Percentiles rank a stretch among this genome's conserved stretches.
Conservation (phyloP, 1,140 invertebrate species). For the Hormaphis cornu region DNA sequence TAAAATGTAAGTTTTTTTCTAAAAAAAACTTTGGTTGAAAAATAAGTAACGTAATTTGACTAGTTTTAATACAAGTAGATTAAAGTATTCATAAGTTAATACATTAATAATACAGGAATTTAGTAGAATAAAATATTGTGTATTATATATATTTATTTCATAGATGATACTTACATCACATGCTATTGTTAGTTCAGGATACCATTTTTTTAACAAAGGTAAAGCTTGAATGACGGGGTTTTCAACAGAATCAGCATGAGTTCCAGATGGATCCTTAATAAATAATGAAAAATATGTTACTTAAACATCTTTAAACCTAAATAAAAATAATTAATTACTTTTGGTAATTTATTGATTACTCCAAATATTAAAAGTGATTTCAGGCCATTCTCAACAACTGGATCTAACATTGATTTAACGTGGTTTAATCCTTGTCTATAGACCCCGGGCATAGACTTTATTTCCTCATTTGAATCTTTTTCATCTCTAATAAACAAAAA, state of each 20-base stretch:
- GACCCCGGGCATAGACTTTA: conserved; percentile 81
- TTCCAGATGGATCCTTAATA: conserved; percentile 60
- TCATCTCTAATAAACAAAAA: conserved; percentile 55
- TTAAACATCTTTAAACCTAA: not conserved
- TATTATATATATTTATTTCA: conserved; percentile 22
- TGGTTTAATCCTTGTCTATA: conserved; percentile 73
- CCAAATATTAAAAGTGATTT: conserved; percentile 83
- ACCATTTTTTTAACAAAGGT: conserved; percentile 61
- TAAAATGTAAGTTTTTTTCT: too few species aligned
- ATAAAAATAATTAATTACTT: conserved; percentile 49
- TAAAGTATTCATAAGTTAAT: not conserved
- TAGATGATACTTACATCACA: conserved; percentile 76
- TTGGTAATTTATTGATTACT: conserved; percentile 63
- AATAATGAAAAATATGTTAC: conserved; percentile 34
- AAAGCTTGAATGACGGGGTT: conserved; percentile 76
- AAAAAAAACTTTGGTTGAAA: too few species aligned
- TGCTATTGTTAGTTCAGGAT: conserved; percentile 75
- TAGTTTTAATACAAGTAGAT: too few species aligned
- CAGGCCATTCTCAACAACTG: conserved; percentile 67
- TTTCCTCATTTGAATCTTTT: conserved; percentile 63
- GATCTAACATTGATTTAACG: conserved; percentile 58
- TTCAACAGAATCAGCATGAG: conserved; percentile 59
- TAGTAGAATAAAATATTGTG: not conserved
- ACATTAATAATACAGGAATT: not conserved
- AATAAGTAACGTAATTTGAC: too few species aligned